Evolutionary conservation across 2,797 vertebrate species (phyloP), one percentile per base, ranked within the genome.

Genomic region (Myotis myotis): DNA sequence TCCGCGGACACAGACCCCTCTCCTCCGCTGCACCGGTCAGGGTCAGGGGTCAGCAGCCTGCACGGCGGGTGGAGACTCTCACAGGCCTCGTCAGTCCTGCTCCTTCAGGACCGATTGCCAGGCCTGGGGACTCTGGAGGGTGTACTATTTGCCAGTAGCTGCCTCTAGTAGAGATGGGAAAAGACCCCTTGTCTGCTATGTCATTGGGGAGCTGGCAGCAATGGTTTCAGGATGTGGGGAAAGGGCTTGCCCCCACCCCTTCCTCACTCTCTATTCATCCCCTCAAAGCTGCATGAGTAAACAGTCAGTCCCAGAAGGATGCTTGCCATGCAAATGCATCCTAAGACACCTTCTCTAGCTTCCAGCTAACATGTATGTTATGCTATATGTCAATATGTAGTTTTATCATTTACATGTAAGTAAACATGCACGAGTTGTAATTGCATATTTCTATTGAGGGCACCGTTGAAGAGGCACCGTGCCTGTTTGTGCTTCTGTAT

Each of bases 1-100:
- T 96, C 75, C 38, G 8, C 12, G 4, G 38, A 51, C 28, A 33
- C 3, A 13, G 33, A 17, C 3, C 9, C 5, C 8, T 1, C 23
- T 33, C 33, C 82, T n/a, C 19, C 19, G 3, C 22, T 3, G 23
- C 55, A 0, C 8, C 0, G 60, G 0, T 1, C 19, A 9, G 60
- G 84, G 36, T 3, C 41, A 0, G n/a, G 49, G 38, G 15, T 38
- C 44, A 41, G 82, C 55, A 25, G 12, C 38, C 8, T n/a, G 38
- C 15, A 4, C 1, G 7, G 22, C 2, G 38, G 47, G 10, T 4
- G 0, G 0, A 7, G 49, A 20, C 25, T 25, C 53, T n/a, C 44
- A 6, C 0, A 19, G 81, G 28, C 60, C 19, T 10, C 0, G 10
- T 7, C 16, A 11, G 9, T 7, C 51, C 44, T 1, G 22, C 55